A percentile compares a stretch with the other conserved stretches of the same genome.
phyloP scores from a whole-genome alignment of 1,140 invertebrate genomes.

The Panagrolaimus sp. region DNA sequence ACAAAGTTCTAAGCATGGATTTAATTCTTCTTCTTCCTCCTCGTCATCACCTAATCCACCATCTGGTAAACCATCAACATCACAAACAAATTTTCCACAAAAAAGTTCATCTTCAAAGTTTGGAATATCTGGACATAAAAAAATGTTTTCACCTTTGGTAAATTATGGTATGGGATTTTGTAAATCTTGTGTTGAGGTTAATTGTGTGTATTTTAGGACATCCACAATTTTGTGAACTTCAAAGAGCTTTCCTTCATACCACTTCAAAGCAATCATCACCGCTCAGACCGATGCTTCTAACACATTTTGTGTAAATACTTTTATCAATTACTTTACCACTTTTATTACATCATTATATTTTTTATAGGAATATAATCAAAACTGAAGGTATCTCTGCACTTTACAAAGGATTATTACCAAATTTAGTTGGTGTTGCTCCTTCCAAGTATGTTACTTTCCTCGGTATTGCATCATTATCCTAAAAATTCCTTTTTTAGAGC shows the following conservation, averaged over 20 bases:
- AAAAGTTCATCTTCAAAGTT: constrained; percentile 50
- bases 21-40: not conserved
- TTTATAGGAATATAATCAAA: constrained; percentile 75
- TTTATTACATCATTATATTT: constrained; percentile 22
- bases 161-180: no score
- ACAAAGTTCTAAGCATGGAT: constrained; percentile 71
- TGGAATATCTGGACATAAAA: not conserved
- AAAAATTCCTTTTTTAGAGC: constrained; percentile 67
- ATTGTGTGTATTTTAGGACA: no score
- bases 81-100: constrained; percentile 19
- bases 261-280: no score
- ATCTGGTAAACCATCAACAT: no score
- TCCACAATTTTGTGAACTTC: constrained; percentile 15
- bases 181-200: no score
- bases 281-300: no score
- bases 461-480: constrained; percentile 18
- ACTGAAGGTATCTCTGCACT: constrained; percentile 83
- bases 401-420: constrained; percentile 94
- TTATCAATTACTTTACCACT: constrained; percentile 10
- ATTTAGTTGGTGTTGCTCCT: constrained; percentile 92
- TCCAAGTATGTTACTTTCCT: constrained; percentile 65
- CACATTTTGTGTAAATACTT: no score
- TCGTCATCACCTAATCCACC: no score
- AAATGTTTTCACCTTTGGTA: not conserved
- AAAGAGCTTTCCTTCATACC: no score